Base-by-base conservation (phyloP, 2,888 invertebrate species). In the Hypselothyrea guttata region DNA sequence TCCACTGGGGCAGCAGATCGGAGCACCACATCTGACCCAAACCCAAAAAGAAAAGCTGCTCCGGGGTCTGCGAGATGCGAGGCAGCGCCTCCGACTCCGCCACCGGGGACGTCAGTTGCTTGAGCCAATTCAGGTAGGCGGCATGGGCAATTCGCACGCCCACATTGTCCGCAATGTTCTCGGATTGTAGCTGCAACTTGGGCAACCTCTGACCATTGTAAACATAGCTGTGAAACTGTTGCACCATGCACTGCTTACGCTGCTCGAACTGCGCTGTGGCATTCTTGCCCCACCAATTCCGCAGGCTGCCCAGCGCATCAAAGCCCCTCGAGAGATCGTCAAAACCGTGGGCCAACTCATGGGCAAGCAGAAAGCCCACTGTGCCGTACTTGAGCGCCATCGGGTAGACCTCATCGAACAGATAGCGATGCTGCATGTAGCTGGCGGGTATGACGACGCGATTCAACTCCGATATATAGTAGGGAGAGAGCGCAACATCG, bases 121-220 rank as follows among this genome's bases (percentile, higher is more conserved):
- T 15, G n/a, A 84, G 53, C 89, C 88, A 89, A 15, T 58, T 69
- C 1, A 68, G 48, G 37, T 88, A 89, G 15, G 89, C 88, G 8
- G 61, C 52, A 48, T 84, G 82, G 2, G 90, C 78, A 16, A 88
- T 78, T 27, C 85, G 88, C 5, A 89, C 44, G 7, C 85, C 89
- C n/a, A 77, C 81, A 71, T 88, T 89, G 51, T 89, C 90, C 9
- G 89, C 88, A 37, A 89, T 86, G 41, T 86, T 85, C 62, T 88
- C 87, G 4, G 74, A 71, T 35, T 87, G 87, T 0, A 55, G 1
- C 33, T 59, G 52, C 35, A 48, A 7, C 12, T 61, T 76, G 1
- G 71, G 58, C 16, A 88, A 27, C 11, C 27, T 56, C 0, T 18
- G 27, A 9, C 75, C 75, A 18, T 73, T 63, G 30, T 81, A 74